Percentiles rank a stretch among this genome's conserved stretches.
Conservation (phyloP, 2,888 invertebrate species). For the Zonitis immaculata region DNA sequence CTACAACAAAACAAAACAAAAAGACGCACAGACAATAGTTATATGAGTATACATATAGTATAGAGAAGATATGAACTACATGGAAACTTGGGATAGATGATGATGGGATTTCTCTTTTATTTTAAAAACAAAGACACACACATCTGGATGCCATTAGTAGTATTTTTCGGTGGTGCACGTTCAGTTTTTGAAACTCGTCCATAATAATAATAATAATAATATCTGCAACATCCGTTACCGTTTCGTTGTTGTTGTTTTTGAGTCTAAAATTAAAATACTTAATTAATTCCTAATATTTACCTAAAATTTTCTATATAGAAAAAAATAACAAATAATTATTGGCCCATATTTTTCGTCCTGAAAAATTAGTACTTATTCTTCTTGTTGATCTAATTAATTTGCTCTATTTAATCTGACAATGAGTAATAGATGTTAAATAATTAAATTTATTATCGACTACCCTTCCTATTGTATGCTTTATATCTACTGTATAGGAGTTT, state of each 20-base stretch:
- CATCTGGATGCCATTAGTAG: slow-evolving; percentile 23
- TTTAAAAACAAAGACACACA: slow-evolving; percentile 22
- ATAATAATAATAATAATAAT: no score
- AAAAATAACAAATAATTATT: no score
- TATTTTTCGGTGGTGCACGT: slow-evolving; percentile 20
- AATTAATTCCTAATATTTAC: slow-evolving; percentile 8
- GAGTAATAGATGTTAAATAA: no score
- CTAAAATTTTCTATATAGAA: no score
- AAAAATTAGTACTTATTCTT: no score
- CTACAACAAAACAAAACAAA: not conserved
- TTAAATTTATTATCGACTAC: not conserved
- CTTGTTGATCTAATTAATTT: no score
- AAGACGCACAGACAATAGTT: slow-evolving; percentile 31
- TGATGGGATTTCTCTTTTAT: slow-evolving; percentile 19
- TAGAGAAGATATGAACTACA: no score
- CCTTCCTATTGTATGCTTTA: not conserved
- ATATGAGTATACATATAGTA: slow-evolving; percentile 37
- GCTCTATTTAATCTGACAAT: not conserved
- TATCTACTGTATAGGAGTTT: no score
- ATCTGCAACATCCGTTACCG: slow-evolving; percentile 30
- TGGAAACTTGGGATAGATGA: slow-evolving; percentile 31
- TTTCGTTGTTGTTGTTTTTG: no score
- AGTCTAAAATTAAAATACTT: slow-evolving; percentile 19
- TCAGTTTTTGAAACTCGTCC: slow-evolving; percentile 32
- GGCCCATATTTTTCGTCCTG: no score